Evolutionary conservation across 2,113 vertebrate species (phyloP).

Genomic region (Genyomyrus donnyi): DNA sequence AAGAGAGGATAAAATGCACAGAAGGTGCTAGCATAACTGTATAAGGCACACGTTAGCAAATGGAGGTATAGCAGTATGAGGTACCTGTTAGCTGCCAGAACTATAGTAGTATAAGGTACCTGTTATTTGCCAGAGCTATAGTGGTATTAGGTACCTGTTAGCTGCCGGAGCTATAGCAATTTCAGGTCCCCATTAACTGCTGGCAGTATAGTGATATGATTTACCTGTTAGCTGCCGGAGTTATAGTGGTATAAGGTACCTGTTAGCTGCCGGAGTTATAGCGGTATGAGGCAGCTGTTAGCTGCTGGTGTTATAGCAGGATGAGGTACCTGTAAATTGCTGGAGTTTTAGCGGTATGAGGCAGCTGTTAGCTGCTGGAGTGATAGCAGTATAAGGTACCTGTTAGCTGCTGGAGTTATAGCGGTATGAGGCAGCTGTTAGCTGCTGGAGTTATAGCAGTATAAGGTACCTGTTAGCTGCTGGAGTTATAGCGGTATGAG

Average conservation of each 20-base stretch:
- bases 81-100: neutral
- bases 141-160: neutral
- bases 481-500: neutral
- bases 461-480: neutral
- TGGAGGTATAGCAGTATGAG: neutral
- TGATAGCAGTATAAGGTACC: neutral
- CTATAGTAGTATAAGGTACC: accelerated
- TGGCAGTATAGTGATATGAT: neutral
- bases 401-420: neutral
- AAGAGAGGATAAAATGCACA: too few species aligned
- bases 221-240: neutral
- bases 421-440: neutral
- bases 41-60: neutral
- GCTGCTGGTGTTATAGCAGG: neutral
- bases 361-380: neutral
- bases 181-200: too few species aligned
- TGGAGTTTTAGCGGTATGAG: neutral
- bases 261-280: neutral
- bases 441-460: neutral
- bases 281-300: neutral
- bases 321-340: neutral
- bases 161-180: neutral
- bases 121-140: neutral
- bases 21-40: neutral
- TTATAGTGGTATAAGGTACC: too few species aligned